Percentiles rank a stretch among this genome's conserved stretches.
These are phyloP conservation scores for Lynx canadensis DNA, from an alignment of 2,113 vertebrate species.

Conservation along the genomic window DNA sequence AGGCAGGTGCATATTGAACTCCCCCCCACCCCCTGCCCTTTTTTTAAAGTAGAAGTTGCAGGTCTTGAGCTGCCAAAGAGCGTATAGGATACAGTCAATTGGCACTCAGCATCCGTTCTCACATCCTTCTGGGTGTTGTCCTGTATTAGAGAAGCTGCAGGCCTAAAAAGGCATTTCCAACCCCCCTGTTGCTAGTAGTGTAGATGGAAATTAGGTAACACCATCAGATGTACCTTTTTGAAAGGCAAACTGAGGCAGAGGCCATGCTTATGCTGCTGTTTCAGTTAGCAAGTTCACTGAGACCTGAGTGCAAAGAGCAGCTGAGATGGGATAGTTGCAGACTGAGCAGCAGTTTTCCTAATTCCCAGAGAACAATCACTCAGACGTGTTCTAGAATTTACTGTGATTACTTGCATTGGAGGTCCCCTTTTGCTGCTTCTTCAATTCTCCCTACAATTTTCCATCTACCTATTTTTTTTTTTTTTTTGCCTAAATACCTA, in stretches of 20 bases:
- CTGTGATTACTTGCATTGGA: neutral
- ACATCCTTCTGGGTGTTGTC: neutral
- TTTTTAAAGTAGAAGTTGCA: neutral
- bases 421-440: neutral
- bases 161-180: neutral
- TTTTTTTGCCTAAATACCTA: neutral
- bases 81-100: neutral
- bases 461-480: neutral
- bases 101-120: neutral
- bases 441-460: neutral
- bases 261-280: neutral
- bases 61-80: neutral
- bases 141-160: neutral
- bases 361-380: neutral
- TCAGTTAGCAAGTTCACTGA: neutral
- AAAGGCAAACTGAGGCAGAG: neutral
- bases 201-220: neutral
- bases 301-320: no score
- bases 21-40: fast-evolving
- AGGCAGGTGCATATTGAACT: neutral
- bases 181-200: neutral
- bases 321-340: neutral
- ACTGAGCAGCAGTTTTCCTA: neutral
- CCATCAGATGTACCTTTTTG: neutral
- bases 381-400: fast-evolving